Evolutionary conservation across 2,797 vertebrate species (phyloP).

Genomic region (Merluccius polli): DNA sequence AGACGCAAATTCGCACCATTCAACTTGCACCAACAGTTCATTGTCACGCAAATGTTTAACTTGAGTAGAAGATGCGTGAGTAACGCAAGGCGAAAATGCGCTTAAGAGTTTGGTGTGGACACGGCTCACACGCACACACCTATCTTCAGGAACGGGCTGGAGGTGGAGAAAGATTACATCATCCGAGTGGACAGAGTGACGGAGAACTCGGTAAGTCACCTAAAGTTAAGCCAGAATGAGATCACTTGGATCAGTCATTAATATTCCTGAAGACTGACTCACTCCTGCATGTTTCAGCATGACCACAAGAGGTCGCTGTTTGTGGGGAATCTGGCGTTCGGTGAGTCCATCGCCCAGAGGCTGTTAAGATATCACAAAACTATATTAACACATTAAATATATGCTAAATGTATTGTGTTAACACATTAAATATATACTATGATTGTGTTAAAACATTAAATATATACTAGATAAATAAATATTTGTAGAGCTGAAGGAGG

Average conservation of each 20-base stretch:
- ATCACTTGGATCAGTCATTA: not conserved
- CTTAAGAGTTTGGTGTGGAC: too few species aligned
- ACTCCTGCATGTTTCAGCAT: slow-evolving; percentile 63
- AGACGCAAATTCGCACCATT: too few species aligned
- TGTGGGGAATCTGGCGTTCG: slow-evolving; percentile 90
- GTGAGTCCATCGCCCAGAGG: slow-evolving; percentile 69
- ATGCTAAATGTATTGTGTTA: not conserved
- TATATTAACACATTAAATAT: too few species aligned
- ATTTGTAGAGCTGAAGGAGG: slow-evolving; percentile 75
- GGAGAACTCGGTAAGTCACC: slow-evolving; percentile 65
- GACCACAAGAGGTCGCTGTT: slow-evolving; percentile 88
- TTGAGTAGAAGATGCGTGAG: too few species aligned
- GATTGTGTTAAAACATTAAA: not conserved
- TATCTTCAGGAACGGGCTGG: slow-evolving; percentile 80
- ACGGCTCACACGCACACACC: not conserved
- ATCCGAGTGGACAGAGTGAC: slow-evolving; percentile 87
- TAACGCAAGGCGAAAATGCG: too few species aligned
- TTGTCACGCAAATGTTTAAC: too few species aligned
- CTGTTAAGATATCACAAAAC: too few species aligned
- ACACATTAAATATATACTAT: too few species aligned
- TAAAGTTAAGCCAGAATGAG: not conserved
- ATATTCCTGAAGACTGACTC: not conserved
- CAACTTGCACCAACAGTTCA: too few species aligned
- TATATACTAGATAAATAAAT: slow-evolving; percentile 4
- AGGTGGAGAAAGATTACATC: slow-evolving; percentile 80